Percentiles rank a stretch among this genome's conserved stretches.
Evolutionary conservation across 2,113 vertebrate species (phyloP).

Genomic region (Garra rufa): DNA sequence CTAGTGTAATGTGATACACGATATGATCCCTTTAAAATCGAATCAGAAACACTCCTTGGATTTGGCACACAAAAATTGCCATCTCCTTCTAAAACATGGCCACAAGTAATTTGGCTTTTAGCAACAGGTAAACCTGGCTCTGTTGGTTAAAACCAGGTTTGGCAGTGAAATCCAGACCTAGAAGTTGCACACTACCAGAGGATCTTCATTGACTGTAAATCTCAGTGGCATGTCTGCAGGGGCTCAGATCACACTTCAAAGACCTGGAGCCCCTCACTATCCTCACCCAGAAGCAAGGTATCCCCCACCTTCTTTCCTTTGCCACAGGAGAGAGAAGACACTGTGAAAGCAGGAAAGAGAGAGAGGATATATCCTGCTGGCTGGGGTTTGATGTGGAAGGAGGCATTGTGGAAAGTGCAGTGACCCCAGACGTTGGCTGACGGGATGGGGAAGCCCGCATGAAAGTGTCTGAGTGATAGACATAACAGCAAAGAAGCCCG

Average conservation of each 20-base stretch:
- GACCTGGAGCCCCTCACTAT: neutral
- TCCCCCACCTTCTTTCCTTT: neutral
- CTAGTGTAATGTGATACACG: conserved; percentile 16
- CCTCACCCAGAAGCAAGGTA: conserved; percentile 16
- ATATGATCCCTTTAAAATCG: conserved; percentile 32
- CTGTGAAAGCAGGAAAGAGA: neutral
- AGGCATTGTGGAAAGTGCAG: conserved; percentile 42
- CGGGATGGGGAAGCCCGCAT: conserved; percentile 27
- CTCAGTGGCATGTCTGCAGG: conserved; percentile 18
- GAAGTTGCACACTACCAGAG: neutral
- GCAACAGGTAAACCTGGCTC: neutral
- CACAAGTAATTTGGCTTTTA: neutral
- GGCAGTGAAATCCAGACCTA: neutral
- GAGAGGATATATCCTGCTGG: conserved; percentile 40
- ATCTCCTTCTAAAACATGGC: conserved; percentile 2
- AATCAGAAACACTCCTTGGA: conserved; percentile 44
- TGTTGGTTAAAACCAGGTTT: neutral
- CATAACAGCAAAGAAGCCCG: neutral
- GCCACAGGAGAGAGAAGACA: neutral
- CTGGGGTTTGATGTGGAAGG: conserved; percentile 45
- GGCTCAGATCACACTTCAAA: conserved; percentile 38
- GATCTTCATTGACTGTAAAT: conserved; percentile 54
- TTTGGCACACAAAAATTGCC: neutral
- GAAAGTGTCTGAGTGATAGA: conserved; percentile 23
- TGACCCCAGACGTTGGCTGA: conserved; percentile 35